Evolutionary conservation across 2,797 vertebrate genomes (phyloP).

Genomic region (Siniperca undulata): DNA sequence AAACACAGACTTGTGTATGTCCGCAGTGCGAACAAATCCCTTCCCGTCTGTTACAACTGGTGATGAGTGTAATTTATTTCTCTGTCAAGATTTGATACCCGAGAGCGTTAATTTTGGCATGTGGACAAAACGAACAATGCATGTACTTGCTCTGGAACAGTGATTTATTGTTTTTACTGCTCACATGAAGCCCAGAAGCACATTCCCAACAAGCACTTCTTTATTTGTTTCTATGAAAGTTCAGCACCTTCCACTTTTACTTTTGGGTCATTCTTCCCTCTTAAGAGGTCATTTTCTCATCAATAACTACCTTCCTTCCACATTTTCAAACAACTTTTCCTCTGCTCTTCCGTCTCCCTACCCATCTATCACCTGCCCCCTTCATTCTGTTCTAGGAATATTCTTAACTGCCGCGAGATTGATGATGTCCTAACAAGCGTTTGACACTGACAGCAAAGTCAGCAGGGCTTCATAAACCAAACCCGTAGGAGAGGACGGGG

Average conservation of each 20-base stretch:
- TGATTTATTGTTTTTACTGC: constrained; percentile 67
- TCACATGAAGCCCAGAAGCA: constrained; percentile 49
- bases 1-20: constrained; percentile 75
- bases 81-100: constrained; percentile 71
- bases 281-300: constrained; percentile 26
- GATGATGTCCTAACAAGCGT: constrained; percentile 88
- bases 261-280: constrained; percentile 24
- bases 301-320: constrained; percentile 14
- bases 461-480: constrained; percentile 87
- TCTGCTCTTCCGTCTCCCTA: constrained; percentile 30
- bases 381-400: constrained; percentile 83
- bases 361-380: constrained; percentile 81
- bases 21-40: constrained; percentile 70
- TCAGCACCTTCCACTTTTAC: constrained; percentile 21
- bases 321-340: constrained; percentile 42
- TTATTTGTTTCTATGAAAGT: constrained; percentile 16
- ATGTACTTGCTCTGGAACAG: constrained; percentile 53
- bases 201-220: constrained; percentile 47
- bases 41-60: constrained; percentile 62
- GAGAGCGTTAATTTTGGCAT: constrained; percentile 67
- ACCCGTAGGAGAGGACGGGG: constrained; percentile 75
- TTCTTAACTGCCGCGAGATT: constrained; percentile 86
- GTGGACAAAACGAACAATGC: constrained; percentile 70
- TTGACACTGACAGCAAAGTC: constrained; percentile 89
- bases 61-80: constrained; percentile 74